Base-by-base conservation (phyloP, 2,113 vertebrate genomes). In the Pelusios castaneus region DNA sequence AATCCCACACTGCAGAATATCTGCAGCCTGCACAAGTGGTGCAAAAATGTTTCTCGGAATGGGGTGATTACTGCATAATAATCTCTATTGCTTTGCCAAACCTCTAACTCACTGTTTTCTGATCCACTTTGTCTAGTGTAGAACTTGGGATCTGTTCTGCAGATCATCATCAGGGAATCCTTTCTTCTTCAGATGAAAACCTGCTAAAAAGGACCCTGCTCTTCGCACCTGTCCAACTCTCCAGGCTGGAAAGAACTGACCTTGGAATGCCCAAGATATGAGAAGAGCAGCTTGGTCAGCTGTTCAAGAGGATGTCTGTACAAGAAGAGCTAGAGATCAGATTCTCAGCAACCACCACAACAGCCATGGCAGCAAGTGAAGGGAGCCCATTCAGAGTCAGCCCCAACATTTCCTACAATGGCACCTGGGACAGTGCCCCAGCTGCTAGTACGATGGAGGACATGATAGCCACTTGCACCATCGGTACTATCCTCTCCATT, bases 401-500 rank as follows among this genome's bases (percentile, higher is more conserved):
- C 41, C 27, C 95, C 95, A 99, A 98, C 0, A 2, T 2, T 29
- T 97, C 97, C 0, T 0, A 34, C 91, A 98, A 98, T 0, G 55
- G 49, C 80, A 98, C 97, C 0, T 91, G 97, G 91, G 98, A 98
- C 0, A 91, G 96, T 3, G 70, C 86, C 0, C 90, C 95, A 14
- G 89, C 97, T 2, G 34, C 92, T 5, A 5, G 93, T 6, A 96
- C 98, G 60, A 86, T 95, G 41, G 98, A 99, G 95, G 98, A 99
- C 95, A 96, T 98, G 84, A 97, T 98, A 0, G 98, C 98, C 87
- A 99, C 98, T 4, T 98, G 98, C 31, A 97, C 98, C 93, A 98
- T 99, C 0, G 98, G 99, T 90, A 98, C 97, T 0, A 98, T 99
- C 89, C 98, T 99, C 27, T 99, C 99, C 14, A 94, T 99, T 78